These are phyloP conservation scores for Apistogramma diplotaenia DNA, from an alignment of 2,113 vertebrate species.

Conservation along the genomic window DNA sequence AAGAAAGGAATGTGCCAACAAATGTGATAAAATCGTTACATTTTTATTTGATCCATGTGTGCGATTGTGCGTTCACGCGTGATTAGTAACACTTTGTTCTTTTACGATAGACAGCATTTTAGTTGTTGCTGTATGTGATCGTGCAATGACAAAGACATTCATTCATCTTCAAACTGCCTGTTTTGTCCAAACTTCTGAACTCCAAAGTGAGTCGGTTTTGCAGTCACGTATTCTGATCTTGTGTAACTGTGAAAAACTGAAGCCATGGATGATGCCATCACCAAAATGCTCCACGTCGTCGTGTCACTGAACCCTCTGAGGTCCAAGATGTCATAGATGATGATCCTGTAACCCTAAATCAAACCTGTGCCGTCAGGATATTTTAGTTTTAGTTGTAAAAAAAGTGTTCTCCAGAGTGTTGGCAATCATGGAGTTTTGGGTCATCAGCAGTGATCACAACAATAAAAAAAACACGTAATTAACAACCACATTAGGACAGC, in stretches of 20 bases:
- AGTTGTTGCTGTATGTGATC: too few species aligned
- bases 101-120: too few species aligned
- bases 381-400: background rate
- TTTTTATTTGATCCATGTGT: too few species aligned
- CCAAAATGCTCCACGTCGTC: background rate
- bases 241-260: background rate
- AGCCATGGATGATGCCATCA: fast-evolving
- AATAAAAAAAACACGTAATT: background rate
- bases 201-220: background rate
- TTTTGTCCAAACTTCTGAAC: background rate
- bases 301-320: background rate
- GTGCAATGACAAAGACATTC: too few species aligned
- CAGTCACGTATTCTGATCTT: background rate
- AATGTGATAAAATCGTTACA: background rate
- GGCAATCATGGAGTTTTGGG: background rate
- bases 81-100: too few species aligned
- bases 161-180: background rate
- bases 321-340: background rate
- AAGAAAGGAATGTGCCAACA: background rate
- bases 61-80: too few species aligned
- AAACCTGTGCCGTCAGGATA: background rate
- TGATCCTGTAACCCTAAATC: background rate
- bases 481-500: background rate
- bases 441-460: background rate
- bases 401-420: background rate